A percentile compares a stretch with the other conserved stretches of the same genome.
These are phyloP conservation scores for Phoxinus phoxinus DNA, from an alignment of 2,113 vertebrate genomes.

Conservation along the genomic window DNA sequence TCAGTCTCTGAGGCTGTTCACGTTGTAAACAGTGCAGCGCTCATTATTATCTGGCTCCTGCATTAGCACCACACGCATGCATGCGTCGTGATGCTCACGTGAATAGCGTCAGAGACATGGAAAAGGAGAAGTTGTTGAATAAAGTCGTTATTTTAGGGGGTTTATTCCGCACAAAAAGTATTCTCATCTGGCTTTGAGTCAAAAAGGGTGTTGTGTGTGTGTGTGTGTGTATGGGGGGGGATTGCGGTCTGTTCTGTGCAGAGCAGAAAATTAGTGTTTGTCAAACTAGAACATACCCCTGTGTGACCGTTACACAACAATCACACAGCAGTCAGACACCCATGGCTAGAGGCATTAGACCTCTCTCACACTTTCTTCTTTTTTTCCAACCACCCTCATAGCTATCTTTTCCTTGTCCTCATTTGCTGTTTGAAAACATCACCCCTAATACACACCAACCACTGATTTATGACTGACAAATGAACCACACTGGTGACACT, in stretches of 20 bases:
- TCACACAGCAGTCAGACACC: constrained; percentile 25
- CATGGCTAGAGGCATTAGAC: constrained; percentile 4
- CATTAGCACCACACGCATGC: too few relatives aligned
- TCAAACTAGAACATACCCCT: background rate
- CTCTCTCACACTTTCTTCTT: background rate
- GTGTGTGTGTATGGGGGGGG: too few relatives aligned
- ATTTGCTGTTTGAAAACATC: constrained; percentile 20
- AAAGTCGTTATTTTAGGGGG: too few relatives aligned
- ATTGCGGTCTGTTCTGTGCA: background rate
- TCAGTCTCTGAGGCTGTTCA: too few relatives aligned
- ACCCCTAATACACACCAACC: background rate
- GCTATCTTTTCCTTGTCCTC: background rate
- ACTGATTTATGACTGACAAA: constrained; percentile 36
- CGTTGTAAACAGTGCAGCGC: too few relatives aligned
- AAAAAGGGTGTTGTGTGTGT: background rate
- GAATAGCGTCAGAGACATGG: too few relatives aligned
- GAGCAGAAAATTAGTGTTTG: background rate
- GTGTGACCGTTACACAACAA: constrained; percentile 6
- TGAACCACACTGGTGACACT: background rate
- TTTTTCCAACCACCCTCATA: constrained; percentile 18
- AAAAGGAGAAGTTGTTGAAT: too few relatives aligned
- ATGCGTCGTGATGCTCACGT: too few relatives aligned
- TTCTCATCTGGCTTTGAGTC: background rate
- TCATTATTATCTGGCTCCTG: too few relatives aligned
- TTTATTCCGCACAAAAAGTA: too few relatives aligned